Conservation (phyloP, 2,113 vertebrate species). For the Calonectris borealis region DNA sequence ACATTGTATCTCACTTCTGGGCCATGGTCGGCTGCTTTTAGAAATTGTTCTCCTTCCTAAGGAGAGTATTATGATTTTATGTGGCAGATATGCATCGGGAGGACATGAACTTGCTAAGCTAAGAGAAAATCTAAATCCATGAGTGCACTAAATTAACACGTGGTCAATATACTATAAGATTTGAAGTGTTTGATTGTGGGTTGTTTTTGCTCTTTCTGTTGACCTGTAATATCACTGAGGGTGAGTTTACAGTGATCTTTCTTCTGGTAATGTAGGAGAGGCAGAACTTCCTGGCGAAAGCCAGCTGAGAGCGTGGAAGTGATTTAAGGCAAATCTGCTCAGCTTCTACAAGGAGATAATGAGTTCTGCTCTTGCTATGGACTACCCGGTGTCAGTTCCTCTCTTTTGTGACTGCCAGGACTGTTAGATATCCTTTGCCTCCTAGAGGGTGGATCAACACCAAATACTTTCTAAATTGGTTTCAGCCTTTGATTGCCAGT, state of each 20-base stretch:
- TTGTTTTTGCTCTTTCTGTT: not conserved
- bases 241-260: not conserved
- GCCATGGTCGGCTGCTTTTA: not conserved
- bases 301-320: not conserved
- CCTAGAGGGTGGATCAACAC: not conserved
- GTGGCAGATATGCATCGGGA: not conserved
- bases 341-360: not conserved
- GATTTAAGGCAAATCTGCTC: not conserved
- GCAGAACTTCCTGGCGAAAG: not conserved
- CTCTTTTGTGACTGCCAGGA: not conserved
- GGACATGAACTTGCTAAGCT: not conserved
- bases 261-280: not conserved
- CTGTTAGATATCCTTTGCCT: not conserved
- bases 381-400: not conserved
- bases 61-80: not conserved
- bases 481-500: not conserved
- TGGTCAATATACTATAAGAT: not conserved
- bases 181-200: not conserved
- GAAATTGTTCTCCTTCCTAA: slow-evolving; percentile 3
- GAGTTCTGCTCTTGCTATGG: not conserved
- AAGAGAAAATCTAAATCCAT: not conserved
- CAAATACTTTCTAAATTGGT: not conserved
- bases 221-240: not conserved
- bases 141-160: not conserved
- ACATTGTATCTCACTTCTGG: not conserved